Percentiles rank a stretch among this genome's conserved stretches.
Conservation (phyloP, 2,113 vertebrate genomes). For the Anas platyrhynchos region DNA sequence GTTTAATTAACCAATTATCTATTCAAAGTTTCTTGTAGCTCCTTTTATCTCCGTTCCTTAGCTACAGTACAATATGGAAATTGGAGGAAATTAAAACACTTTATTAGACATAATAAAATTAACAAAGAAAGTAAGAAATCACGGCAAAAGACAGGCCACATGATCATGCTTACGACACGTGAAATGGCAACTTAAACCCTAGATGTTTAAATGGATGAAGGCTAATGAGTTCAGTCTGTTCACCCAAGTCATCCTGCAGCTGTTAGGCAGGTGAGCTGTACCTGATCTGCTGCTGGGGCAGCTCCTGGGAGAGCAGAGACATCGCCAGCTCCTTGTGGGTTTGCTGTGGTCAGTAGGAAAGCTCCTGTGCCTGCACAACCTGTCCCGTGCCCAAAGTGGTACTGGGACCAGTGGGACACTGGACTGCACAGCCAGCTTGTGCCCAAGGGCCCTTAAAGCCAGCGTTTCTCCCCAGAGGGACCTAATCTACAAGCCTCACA, state of each 20-base stretch:
- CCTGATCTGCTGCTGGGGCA: background rate
- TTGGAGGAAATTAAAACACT: conserved; percentile 42
- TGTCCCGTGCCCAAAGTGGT: background rate
- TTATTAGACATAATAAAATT: conserved; percentile 47
- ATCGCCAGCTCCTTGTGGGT: rapidly evolving
- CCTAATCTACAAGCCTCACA: background rate
- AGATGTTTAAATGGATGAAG: background rate
- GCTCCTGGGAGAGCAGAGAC: background rate
- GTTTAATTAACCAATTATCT: conserved; percentile 68
- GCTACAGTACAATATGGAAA: conserved; percentile 61
- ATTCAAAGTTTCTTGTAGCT: conserved; percentile 34
- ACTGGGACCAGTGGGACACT: rapidly evolving
- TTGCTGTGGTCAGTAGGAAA: background rate
- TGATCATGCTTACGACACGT: background rate
- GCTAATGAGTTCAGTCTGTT: background rate
- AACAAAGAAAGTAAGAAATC: background rate
- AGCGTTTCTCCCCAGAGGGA: background rate
- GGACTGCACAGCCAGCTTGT: background rate
- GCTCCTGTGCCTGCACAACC: too few relatives aligned
- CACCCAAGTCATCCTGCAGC: background rate
- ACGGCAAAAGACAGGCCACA: background rate
- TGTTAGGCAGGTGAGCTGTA: background rate
- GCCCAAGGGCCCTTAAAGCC: background rate
- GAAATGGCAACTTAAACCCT: background rate
- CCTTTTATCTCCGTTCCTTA: conserved; percentile 52